Evolutionary conservation across 2,888 invertebrate species (phyloP), one percentile per base, ranked within the genome.

Genomic region (Sinodicranocentrus sp.): DNA sequence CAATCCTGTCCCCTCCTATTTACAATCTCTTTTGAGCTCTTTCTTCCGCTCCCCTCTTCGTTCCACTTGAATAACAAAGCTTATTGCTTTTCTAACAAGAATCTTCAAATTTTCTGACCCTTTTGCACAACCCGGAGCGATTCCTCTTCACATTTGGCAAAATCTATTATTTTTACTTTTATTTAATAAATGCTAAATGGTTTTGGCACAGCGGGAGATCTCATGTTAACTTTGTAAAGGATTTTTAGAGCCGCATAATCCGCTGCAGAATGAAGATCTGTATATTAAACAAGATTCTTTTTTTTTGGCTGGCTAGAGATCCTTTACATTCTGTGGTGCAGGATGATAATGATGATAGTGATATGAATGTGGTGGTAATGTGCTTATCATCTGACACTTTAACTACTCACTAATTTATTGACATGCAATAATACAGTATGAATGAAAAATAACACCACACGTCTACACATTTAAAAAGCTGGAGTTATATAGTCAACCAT

Each of bases 391-490:
- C 48, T 75, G 75, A 75, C 75, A 75, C 75, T 61, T 73, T 61
- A 73, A 73, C 73, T 61, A 19, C 44, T 59, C 48, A 23, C 63
- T 63, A 75, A 75, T 75, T 75, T 75, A 75, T 75, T 75, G 75
- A 75, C 75, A 72, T 54, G 70, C 26, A 63, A 63, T 63, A 63
- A 57, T 21, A 23, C 48, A n/a, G n/a, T 48, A 3, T 48, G n/a
- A 10, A 5, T n/a, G 48, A 48, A 48, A 39, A 48, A 48, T 2
- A 48, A 48, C n/a, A 48, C 13, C 39, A 39, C 13, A 39, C 39
- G 39, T 39, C 13, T 39, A 39, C 39, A 39, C 39, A 13, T 39
- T 39, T 39, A 13, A 39, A 39, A 39, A 39, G n/a, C n/a, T n/a
- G n/a, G n/a, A n/a, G n/a, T n/a, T n/a, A n/a, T n/a, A n/a, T n/a